These are phyloP conservation scores for Panthera leo DNA, from an alignment of 2,113 vertebrate genomes.

Conservation along the genomic window DNA sequence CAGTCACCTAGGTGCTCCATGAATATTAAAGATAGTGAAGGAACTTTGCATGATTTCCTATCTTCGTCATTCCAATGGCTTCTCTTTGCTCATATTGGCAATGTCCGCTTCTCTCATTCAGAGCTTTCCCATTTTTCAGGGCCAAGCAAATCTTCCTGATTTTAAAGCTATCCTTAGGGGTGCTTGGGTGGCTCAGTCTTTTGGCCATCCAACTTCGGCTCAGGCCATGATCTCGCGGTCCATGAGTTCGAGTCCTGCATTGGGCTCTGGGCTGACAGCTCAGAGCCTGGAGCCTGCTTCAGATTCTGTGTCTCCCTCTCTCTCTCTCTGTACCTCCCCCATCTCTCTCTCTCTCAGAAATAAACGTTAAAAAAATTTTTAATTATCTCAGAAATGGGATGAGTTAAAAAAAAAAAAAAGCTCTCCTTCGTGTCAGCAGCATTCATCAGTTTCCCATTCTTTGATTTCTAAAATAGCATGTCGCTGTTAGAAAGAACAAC, in stretches of 20 bases:
- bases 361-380: too few species aligned
- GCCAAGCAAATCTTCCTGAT: neutral
- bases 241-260: too few species aligned
- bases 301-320: too few species aligned
- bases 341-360: too few species aligned
- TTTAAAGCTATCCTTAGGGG: neutral
- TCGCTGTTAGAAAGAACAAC: neutral
- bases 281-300: too few species aligned
- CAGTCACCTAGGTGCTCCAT: too few species aligned
- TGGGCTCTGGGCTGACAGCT: too few species aligned
- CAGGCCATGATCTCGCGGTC: too few species aligned
- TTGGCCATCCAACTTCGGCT: too few species aligned
- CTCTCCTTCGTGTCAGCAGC: neutral
- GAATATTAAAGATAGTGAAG: neutral
- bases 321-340: too few species aligned
- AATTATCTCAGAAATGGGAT: too few species aligned
- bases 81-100: neutral
- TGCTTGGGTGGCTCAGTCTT: too few species aligned
- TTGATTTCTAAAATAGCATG: neutral
- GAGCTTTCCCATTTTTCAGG: neutral
- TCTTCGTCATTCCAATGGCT: neutral
- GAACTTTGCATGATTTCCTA: fast-evolving
- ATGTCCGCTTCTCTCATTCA: neutral
- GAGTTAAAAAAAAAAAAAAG: neutral
- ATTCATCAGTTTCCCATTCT: neutral